Percentiles rank a stretch among this genome's conserved stretches.
These are phyloP conservation scores for Eunapius fragilis DNA, from an alignment of 37 sponge, comb jelly and placozoan genomes.

Conservation along the genomic window DNA sequence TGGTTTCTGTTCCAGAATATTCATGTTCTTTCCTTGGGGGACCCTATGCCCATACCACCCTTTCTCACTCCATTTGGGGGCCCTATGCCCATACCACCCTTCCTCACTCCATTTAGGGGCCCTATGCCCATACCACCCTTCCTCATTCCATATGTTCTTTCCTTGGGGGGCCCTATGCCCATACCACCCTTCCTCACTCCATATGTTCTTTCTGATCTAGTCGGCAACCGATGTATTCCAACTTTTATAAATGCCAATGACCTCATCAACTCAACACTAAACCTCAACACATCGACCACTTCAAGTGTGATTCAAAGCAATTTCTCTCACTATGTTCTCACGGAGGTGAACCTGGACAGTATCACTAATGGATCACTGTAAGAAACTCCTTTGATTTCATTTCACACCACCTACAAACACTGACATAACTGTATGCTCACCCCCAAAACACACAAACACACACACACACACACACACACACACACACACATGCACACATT, in stretches of 20 bases:
- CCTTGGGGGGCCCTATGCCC: too few relatives aligned
- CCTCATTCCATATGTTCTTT: too few relatives aligned
- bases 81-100: too few relatives aligned
- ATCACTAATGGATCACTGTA: slow-evolving; percentile 68
- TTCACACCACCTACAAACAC: background rate
- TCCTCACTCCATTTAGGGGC: too few relatives aligned
- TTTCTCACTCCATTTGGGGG: too few relatives aligned
- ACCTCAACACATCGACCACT: slow-evolving; percentile 23
- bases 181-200: background rate
- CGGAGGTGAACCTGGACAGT: slow-evolving; percentile 19
- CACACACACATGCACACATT: background rate
- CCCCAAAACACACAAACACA: background rate
- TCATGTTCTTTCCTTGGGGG: too few relatives aligned
- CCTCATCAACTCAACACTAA: slow-evolving; percentile 25
- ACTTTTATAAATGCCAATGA: slow-evolving; percentile 49
- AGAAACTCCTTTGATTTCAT: background rate
- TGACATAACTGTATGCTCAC: too few relatives aligned
- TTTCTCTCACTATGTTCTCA: background rate
- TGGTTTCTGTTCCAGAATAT: too few relatives aligned
- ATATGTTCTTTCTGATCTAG: slow-evolving; percentile 20
- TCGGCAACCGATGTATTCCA: slow-evolving; percentile 81
- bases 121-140: too few relatives aligned
- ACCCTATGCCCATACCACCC: too few relatives aligned
- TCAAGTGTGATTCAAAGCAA: background rate
- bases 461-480: background rate